Percentiles rank a stretch among this genome's conserved stretches.
Evolutionary conservation across 2,888 invertebrate genomes (phyloP).

Genomic region (Temnothorax ravouxi): DNA sequence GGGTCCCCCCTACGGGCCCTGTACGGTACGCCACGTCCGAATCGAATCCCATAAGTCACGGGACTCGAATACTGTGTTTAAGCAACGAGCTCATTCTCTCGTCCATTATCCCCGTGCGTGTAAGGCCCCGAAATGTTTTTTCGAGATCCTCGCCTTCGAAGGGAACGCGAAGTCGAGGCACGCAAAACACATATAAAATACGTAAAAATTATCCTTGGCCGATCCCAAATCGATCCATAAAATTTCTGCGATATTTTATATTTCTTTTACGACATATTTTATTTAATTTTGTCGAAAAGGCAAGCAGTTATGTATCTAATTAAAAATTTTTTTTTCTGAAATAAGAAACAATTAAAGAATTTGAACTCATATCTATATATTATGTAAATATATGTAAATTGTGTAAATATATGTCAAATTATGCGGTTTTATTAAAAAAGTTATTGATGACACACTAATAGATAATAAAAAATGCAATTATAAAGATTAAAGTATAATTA

Average conservation of each 20-base stretch:
- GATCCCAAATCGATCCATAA: not conserved
- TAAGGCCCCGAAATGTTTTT: slow-evolving; percentile 40
- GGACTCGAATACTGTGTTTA: slow-evolving; percentile 74
- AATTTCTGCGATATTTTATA: not conserved
- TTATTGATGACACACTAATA: too few species aligned
- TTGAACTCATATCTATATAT: too few species aligned
- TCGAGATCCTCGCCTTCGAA: not conserved
- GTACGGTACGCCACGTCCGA: slow-evolving; percentile 45
- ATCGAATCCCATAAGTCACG: slow-evolving; percentile 76
- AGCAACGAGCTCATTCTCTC: slow-evolving; percentile 67
- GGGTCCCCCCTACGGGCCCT: slow-evolving; percentile 55
- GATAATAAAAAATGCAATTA: too few species aligned
- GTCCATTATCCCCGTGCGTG: slow-evolving; percentile 67
- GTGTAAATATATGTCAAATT: too few species aligned
- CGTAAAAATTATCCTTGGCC: not conserved
- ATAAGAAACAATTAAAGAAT: not conserved
- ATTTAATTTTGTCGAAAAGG: not conserved
- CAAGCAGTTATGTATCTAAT: not conserved
- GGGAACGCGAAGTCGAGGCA: not conserved
- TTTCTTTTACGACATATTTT: slow-evolving; percentile 15
- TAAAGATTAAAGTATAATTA: not conserved
- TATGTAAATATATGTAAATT: too few species aligned
- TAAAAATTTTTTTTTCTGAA: not conserved
- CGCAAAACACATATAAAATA: slow-evolving; percentile 24
- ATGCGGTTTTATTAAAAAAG: too few species aligned